Evolutionary conservation across 2,113 vertebrate genomes (phyloP).

Genomic region (Saguinus midas): DNA sequence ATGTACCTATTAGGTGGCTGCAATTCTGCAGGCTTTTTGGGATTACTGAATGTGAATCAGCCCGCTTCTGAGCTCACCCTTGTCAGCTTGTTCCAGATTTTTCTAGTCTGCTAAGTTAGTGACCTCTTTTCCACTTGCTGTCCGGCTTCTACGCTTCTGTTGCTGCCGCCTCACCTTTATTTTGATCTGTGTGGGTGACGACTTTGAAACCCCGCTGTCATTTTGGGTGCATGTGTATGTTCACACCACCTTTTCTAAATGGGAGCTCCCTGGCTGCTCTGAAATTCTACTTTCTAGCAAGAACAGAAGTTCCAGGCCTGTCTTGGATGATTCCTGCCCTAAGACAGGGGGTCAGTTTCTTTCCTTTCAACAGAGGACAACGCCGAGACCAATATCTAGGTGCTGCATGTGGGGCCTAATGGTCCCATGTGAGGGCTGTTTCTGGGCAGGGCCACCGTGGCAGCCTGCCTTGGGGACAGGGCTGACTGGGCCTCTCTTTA

Average conservation of each 20-base stretch:
- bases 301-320: not conserved
- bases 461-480: not conserved
- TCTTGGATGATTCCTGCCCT: not conserved
- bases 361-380: not conserved
- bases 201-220: not conserved
- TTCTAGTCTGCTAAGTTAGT: not conserved
- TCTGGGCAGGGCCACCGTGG: not conserved
- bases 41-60: no score
- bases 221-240: not conserved
- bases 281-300: not conserved
- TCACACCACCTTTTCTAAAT: not conserved
- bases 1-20: not conserved
- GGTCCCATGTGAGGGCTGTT: not conserved
- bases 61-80: no score
- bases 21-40: not conserved
- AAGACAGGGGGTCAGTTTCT: not conserved
- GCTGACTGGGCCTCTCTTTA: not conserved
- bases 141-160: not conserved
- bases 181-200: not conserved
- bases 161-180: not conserved
- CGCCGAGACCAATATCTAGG: not conserved
- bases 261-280: not conserved
- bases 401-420: accelerated
- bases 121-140: not conserved
- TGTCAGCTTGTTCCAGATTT: not conserved